Percentiles rank a stretch among this genome's conserved stretches.
phyloP scores from a whole-genome alignment of 2,888 invertebrate genomes.

The Ditula angustiorana region DNA sequence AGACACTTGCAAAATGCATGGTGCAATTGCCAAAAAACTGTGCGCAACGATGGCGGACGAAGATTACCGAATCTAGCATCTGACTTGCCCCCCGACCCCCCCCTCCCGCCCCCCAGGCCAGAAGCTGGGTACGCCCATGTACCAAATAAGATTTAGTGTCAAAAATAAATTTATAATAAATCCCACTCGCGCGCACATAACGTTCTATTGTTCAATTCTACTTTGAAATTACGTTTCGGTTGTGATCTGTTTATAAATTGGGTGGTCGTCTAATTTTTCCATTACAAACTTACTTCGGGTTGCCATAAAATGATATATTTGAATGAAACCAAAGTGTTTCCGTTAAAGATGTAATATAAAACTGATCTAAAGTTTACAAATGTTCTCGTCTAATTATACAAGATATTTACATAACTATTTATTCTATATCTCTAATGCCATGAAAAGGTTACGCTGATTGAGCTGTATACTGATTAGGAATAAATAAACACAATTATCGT shows the following conservation, averaged over 20 bases:
- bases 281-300: background rate
- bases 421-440: background rate
- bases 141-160: no score
- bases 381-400: slow-evolving; percentile 14
- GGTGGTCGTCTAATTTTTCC: background rate
- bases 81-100: no score
- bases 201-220: background rate
- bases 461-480: background rate
- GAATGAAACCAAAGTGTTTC: background rate
- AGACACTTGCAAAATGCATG: no score
- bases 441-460: slow-evolving; percentile 5
- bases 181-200: background rate
- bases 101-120: no score
- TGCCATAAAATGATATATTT: background rate
- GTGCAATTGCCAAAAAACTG: no score
- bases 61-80: no score
- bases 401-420: background rate
- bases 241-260: background rate
- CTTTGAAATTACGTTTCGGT: background rate
- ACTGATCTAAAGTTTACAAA: slow-evolving; percentile 15
- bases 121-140: no score
- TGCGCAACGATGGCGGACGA: no score
- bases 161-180: no score
- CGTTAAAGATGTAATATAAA: background rate
- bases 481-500: background rate